Base-by-base conservation (phyloP, 2,113 vertebrate species). In the Chaetura pelagica region DNA sequence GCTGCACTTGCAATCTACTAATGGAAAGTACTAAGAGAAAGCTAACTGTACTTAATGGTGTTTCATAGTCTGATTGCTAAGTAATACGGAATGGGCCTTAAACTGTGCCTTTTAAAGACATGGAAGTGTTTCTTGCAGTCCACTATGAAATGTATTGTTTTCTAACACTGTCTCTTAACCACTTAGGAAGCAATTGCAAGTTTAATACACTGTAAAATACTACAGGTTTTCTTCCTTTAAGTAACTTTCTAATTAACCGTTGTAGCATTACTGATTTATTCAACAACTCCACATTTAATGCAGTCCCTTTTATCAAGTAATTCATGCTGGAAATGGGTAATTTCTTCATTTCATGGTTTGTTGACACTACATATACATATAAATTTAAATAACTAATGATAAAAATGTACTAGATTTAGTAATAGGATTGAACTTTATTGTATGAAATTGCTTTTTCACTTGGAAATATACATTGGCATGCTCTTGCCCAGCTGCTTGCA, bases 171-270 rank as follows among this genome's bases (percentile, higher is more conserved):
- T 44, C 63, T 61, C 35, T 77, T 96, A 90, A 29, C 44, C 52
- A 49, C 22, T 58, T 87, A 73, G 24, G 49, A 95, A 78, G 29
- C 68, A 80, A 72, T 71, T 81, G 44, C 30, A 93, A 59, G 51
- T 82, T 66, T 90, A 96, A 92, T 81, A 76, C 9, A 6, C 34
- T 84, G 46, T 94, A 76, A 77, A 89, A 82, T 69, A 82, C 81
- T 93, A 23, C 73, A 82, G 35, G 22, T 91, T 92, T 95, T 79
- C 52, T 96, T 93, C n/a, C 38, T 90, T 94, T 95, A 91, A 90
- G 76, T 90, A 90, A 94, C 68, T 95, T 97, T 90, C 29, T 94
- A 90, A 93, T 96, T 97, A 95, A 91, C 42, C 63, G 49, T 23
- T 77, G 48, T 84, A 93, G 46, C 71, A 79, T 92, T 95, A 54